Evolutionary conservation across 2,888 invertebrate species (phyloP), one percentile per base, ranked within the genome.

Genomic region (Acanthosepion esculentum): DNA sequence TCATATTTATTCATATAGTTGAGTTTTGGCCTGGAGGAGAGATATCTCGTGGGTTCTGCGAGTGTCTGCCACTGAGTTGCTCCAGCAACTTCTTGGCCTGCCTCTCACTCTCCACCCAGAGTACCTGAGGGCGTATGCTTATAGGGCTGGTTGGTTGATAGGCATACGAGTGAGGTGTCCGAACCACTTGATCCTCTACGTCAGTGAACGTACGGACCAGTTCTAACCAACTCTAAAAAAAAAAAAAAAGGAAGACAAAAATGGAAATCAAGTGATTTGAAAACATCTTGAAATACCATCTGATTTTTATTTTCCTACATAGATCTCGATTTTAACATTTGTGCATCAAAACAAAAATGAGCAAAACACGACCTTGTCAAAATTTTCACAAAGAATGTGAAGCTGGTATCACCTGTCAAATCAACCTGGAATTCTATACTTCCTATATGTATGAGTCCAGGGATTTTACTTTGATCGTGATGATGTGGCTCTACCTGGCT

Each of bases 391-490:
- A 96, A 59, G 97, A 97, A 48, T 96, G 96, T 95, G 97, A 97
- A 95, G 97, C 97, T 92, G 97, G 96, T 59, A 96, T 97, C 95
- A 97, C 97, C 96, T 96, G 97, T 94, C 97, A 97, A 95, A 97
- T 97, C 95, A 97, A 97, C 96, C 96, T 97, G 96, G 97, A 97
- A 96, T 96, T 97, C 95, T 97, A 97, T 95, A 97, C 97, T 93
- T 96, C 96, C 95, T 97, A 97, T 95, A 96, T 96, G 93, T 97
- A 97, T 96, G 97, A 96, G 95, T 97, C 97, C 1, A 97, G 97
- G 97, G 98, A 23, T 98, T 98, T 97, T 98, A 98, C 97, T 99
- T 99, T 97, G 98, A 98, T 96, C 98, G 99, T 95, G 98, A 98
- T 96, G 99, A 99, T 97, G 98, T 99, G 3, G 98, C 98, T 26